Conservation (phyloP, 2,797 vertebrate species). For the Tamandua tetradactyla region DNA sequence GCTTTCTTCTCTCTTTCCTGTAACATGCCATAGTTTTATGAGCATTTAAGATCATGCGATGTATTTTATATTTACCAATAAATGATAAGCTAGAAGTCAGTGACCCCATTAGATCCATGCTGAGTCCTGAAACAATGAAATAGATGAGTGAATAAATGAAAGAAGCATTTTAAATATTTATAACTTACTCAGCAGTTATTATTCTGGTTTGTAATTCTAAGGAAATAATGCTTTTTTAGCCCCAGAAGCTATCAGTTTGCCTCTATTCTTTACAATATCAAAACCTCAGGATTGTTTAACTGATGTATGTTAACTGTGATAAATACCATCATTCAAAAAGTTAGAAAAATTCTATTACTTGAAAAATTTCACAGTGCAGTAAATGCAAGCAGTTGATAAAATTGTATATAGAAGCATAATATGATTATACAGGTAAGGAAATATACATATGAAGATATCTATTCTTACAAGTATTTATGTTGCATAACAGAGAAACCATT, state of each 20-base stretch:
- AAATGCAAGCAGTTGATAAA: background rate
- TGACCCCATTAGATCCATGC: background rate
- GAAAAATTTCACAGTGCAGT: background rate
- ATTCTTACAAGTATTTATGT: background rate
- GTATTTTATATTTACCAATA: background rate
- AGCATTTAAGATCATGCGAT: background rate
- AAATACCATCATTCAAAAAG: background rate
- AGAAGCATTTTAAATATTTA: background rate
- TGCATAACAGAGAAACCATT: too few relatives aligned
- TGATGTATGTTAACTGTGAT: background rate
- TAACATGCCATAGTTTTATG: background rate
- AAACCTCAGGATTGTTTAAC: background rate
- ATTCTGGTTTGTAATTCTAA: background rate
- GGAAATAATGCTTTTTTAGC: background rate
- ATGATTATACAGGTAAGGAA: background rate
- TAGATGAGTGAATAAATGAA: background rate
- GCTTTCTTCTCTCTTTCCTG: background rate
- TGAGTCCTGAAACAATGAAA: background rate
- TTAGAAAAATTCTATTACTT: background rate
- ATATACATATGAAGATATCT: background rate
- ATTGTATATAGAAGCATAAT: background rate
- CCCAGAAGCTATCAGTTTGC: background rate
- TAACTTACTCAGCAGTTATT: background rate
- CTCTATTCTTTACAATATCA: background rate
- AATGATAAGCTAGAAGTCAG: background rate